A percentile compares a stretch with the other conserved stretches of the same genome.
phyloP scores from a whole-genome alignment of 2,888 invertebrate species.

The Scaptomyza tumidula region DNA sequence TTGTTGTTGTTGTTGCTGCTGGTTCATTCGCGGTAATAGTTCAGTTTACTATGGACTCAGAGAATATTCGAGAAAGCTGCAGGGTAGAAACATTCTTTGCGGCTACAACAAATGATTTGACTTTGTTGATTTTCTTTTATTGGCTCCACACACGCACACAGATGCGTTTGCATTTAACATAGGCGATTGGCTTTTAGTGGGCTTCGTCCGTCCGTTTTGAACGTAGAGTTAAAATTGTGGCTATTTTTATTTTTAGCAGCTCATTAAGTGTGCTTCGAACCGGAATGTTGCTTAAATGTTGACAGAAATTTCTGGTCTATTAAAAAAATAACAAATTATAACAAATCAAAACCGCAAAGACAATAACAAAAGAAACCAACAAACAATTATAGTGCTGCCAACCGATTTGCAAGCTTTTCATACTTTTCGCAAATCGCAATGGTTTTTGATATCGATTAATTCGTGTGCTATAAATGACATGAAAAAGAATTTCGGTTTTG shows the following conservation, averaged over 20 bases:
- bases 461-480: neutral
- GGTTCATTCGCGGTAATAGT: slow-evolving; percentile 2
- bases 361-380: slow-evolving; percentile 67
- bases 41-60: slow-evolving; percentile 7
- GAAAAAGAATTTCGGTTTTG: neutral
- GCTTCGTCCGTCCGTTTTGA: neutral
- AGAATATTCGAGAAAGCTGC: slow-evolving; percentile 62
- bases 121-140: slow-evolving; percentile 6
- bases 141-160: slow-evolving; percentile 36
- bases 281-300: slow-evolving; percentile 37
- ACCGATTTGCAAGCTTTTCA: slow-evolving; percentile 21
- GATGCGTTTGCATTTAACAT: slow-evolving; percentile 27
- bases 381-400: slow-evolving; percentile 59
- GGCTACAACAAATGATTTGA: slow-evolving; percentile 17
- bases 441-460: slow-evolving; percentile 29
- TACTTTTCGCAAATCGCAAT: neutral
- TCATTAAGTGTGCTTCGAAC: slow-evolving; percentile 23
- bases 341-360: slow-evolving; percentile 68
- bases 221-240: neutral
- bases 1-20: neutral
- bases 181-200: neutral
- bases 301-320: slow-evolving; percentile 41
- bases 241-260: slow-evolving; percentile 4
- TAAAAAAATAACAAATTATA: slow-evolving; percentile 63
- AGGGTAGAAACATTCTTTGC: slow-evolving; percentile 32